phyloP scores from a whole-genome alignment of 1,140 invertebrate genomes.

The Pentalonia nigronervosa region DNA sequence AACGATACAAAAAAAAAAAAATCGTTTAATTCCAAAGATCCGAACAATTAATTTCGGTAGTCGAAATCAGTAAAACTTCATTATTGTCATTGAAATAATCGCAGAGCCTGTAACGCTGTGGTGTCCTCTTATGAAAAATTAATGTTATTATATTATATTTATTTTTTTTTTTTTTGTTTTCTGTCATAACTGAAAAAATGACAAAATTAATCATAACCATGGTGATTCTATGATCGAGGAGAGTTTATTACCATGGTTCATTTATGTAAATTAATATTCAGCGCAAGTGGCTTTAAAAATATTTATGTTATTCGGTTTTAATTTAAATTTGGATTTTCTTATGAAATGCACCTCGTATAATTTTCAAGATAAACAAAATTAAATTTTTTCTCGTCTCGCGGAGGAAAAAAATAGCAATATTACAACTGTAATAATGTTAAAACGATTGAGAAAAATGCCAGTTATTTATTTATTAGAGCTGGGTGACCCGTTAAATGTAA shows the following conservation, averaged over 20 bases:
- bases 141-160: neutral
- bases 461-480: neutral
- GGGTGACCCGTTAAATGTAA: neutral
- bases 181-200: neutral
- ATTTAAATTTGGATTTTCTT: neutral
- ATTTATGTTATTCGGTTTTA: conserved; percentile 1
- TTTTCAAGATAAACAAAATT: neutral
- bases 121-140: neutral
- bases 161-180: neutral
- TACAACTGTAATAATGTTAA: neutral
- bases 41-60: neutral
- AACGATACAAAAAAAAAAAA: neutral
- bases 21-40: conserved; percentile 6
- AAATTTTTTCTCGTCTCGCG: neutral
- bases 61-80: conserved; percentile 4
- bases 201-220: conserved; percentile 21
- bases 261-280: conserved; percentile 34
- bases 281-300: neutral
- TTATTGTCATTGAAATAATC: conserved; percentile 31
- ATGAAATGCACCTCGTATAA: neutral
- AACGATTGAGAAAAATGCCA: neutral
- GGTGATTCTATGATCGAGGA: neutral
- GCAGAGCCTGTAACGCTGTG: neutral
- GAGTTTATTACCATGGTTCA: neutral
- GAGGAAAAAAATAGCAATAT: neutral